Evolutionary conservation across 2,113 vertebrate species (phyloP), one percentile per base, ranked within the genome.

Genomic region (Vicugna pacos): DNA sequence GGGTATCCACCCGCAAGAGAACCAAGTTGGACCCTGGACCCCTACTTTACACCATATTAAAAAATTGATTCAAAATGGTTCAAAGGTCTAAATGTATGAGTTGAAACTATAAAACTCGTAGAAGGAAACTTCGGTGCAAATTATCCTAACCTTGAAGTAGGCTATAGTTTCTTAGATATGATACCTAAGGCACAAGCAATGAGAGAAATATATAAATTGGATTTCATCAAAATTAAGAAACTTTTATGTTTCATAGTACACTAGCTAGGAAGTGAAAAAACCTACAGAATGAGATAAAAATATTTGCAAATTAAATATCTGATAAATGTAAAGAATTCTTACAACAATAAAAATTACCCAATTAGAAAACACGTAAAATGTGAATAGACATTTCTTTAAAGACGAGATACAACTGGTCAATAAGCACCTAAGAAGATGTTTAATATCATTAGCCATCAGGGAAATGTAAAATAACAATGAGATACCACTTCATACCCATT

Each of bases 51-150:
- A 50, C 13, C 26, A 89, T 24, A 92, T 77, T 88, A 1, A 93
- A 58, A 82, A 62, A 75, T n/a, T 84, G 91, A 92, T 69, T 91
- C 24, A 94, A 86, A 94, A 89, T 92, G 20, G 17, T 80, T 70
- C 52, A 82, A 91, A 97, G 48, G 48, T 30, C 62, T 89, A 86
- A 72, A 73, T 64, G 0, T 79, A 92, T 73, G 46, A 76, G 24
- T 15, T 96, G 42, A 88, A 93, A 75, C n/a, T 91, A 69, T 73
- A 58, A 91, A 89, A 83, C 35, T 93, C 58, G 65, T 89, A 50
- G 3, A 32, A 91, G 72, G 93, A 96, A 85, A 76, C 32, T 17
- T 76, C 95, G 30, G 19, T 46, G 17, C 72, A 81, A 58, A 90
- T 56, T 28, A 84, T 91, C 17, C 16, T 91, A 38, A 90, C 28